Conservation (phyloP, 2,888 invertebrate species). For the Campopleginae sp. region DNA sequence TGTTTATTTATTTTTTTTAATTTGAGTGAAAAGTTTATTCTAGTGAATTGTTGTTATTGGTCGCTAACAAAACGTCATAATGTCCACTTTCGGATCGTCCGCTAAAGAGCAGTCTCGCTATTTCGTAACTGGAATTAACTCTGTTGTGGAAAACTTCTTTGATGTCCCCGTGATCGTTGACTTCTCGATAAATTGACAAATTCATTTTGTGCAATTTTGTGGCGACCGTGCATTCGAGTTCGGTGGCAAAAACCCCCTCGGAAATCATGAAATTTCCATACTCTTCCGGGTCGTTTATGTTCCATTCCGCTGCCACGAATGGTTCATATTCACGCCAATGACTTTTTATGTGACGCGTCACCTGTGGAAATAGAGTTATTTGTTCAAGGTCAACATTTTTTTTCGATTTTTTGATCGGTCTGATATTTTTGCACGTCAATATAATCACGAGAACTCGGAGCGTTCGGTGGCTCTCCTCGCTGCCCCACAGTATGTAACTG, state of each 20-base stretch:
- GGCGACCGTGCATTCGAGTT: conserved; percentile 79
- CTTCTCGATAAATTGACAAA: conserved; percentile 78
- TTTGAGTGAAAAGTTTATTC: no score
- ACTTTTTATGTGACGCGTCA: conserved; percentile 76
- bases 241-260: conserved; percentile 79
- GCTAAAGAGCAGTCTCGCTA: conserved; percentile 78
- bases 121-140: conserved; percentile 69
- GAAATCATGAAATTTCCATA: conserved; percentile 78
- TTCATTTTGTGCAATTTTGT: conserved; percentile 78
- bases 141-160: conserved; percentile 76
- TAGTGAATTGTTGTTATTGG: conserved; percentile 5
- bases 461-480: conserved; percentile 77
- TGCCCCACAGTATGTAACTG: conserved; percentile 79
- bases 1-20: not conserved
- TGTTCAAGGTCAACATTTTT: not conserved
- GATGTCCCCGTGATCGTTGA: conserved; percentile 69
- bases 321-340: conserved; percentile 79
- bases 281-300: conserved; percentile 73
- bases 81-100: conserved; percentile 80
- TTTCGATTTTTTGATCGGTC: not conserved
- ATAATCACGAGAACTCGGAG: conserved; percentile 75
- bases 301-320: conserved; percentile 80
- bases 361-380: conserved; percentile 68
- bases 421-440: not conserved
- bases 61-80: conserved; percentile 77